Evolutionary conservation across 2,888 invertebrate genomes (phyloP), one percentile per base, ranked within the genome.

Genomic region (Pollenia labialis): DNA sequence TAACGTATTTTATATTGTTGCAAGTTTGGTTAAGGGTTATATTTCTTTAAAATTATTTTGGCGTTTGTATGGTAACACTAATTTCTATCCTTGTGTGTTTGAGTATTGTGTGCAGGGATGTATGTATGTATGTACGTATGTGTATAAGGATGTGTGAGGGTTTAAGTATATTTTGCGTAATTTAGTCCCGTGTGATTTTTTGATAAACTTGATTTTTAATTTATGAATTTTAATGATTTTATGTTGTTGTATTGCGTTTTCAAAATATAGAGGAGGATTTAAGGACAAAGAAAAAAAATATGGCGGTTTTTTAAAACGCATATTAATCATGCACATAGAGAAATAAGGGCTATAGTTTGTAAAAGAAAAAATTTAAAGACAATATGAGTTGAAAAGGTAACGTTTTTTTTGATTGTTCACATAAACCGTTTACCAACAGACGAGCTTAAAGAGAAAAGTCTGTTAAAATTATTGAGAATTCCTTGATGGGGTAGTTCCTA

Each of bases 111-210:
- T 8, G 23, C 14, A 48, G 23, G 14, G 32, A 32, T 54, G 32
- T 75, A 42, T 46, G 56, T 52, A 14, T 52, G 18, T 68, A 48
- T 60, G 42, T 14, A n/a, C 18, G 23, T 50, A 7, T 3, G 2
- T 60, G 4, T 60, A 46, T 32, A 48, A 64, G 69, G 48, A 40
- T 74, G 66, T 56, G 46, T 11, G 40, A 58, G 71, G 48, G 72
- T 62, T 77, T 68, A 72, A 66, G 81, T 75, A 52, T 58, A 62
- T 84, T 85, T 85, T 87, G 84, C 87, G 87, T 87, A 87, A 87
- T 87, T 81, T 84, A 87, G 87, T 87, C 87, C 83, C 86, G 87
- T 88, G 75, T 87, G 89, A 88, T 88, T 89, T 87, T 88, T 85
- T 88, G 88, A 88, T 83, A 87, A 87, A 87, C 87, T 87, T 81